These are phyloP conservation scores for Bettongia penicillata DNA, from an alignment of 2,113 vertebrate genomes.

Conservation along the genomic window DNA sequence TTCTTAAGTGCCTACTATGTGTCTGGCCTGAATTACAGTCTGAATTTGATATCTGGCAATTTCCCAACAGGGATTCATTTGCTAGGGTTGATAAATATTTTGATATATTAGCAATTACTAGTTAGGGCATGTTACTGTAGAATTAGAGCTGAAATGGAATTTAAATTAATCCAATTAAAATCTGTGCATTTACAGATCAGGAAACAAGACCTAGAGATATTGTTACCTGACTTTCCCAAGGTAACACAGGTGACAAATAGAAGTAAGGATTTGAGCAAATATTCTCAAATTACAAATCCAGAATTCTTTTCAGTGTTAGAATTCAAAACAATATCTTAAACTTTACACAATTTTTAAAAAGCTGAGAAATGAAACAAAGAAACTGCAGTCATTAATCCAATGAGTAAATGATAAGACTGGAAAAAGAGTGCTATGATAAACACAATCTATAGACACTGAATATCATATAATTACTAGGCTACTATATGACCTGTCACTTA, in stretches of 20 bases:
- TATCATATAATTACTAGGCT: neutral
- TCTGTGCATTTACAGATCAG: neutral
- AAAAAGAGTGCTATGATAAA: neutral
- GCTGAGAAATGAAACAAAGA: neutral
- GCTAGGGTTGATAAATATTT: neutral
- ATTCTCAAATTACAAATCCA: neutral
- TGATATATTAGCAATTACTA: neutral
- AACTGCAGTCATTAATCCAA: neutral
- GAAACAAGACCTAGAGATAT: neutral
- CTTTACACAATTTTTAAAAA: neutral
- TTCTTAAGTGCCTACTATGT: neutral
- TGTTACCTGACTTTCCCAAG: neutral
- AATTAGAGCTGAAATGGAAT: neutral
- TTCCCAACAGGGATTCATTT: neutral
- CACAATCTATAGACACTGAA: neutral
- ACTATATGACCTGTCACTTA: neutral
- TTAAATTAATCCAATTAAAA: neutral
- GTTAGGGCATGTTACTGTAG: neutral
- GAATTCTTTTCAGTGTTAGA: neutral
- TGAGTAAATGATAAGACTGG: neutral
- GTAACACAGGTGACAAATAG: neutral
- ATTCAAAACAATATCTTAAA: neutral
- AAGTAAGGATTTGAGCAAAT: neutral
- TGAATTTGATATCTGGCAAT: neutral
- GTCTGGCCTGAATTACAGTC: neutral